Evolutionary conservation across 1,140 invertebrate species (phyloP).

Genomic region (Mercenaria mercenaria): DNA sequence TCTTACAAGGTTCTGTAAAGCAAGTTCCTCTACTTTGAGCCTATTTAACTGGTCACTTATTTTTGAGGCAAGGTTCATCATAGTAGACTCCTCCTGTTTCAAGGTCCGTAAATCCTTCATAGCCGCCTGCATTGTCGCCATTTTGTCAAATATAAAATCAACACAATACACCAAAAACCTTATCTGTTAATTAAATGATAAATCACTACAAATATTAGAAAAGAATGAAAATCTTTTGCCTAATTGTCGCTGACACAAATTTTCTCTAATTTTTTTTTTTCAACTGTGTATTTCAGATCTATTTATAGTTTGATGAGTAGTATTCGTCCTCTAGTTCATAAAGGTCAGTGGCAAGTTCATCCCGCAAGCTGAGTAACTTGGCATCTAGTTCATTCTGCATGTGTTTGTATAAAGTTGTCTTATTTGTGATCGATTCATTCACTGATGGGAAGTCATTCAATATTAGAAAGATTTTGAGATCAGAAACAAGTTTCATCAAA

Average conservation of each 20-base stretch:
- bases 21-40: slow-evolving; percentile 60
- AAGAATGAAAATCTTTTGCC: too few relatives aligned
- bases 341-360: slow-evolving; percentile 97
- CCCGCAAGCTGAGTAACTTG: slow-evolving; percentile 95
- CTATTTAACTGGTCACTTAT: slow-evolving; percentile 64
- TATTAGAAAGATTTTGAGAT: slow-evolving; percentile 98
- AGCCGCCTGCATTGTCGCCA: slow-evolving; percentile 33
- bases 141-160: neutral
- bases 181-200: neutral
- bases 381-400: slow-evolving; percentile 97
- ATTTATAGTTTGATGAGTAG: slow-evolving; percentile 90
- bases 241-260: too few relatives aligned
- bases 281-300: too few relatives aligned
- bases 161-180: too few relatives aligned
- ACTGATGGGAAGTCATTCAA: slow-evolving; percentile 99
- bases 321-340: slow-evolving; percentile 99
- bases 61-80: slow-evolving; percentile 59
- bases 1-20: slow-evolving; percentile 54
- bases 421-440: slow-evolving; percentile 97
- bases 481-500: slow-evolving; percentile 97
- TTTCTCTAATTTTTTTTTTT: too few relatives aligned
- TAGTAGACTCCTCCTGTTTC: slow-evolving; percentile 55
- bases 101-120: slow-evolving; percentile 57
- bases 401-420: slow-evolving; percentile 94
- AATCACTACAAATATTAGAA: too few relatives aligned